Percentiles rank a stretch among this genome's conserved stretches.
Evolutionary conservation across 2,113 vertebrate species (phyloP).

Genomic region (Ptilorrhoa leucosticta): DNA sequence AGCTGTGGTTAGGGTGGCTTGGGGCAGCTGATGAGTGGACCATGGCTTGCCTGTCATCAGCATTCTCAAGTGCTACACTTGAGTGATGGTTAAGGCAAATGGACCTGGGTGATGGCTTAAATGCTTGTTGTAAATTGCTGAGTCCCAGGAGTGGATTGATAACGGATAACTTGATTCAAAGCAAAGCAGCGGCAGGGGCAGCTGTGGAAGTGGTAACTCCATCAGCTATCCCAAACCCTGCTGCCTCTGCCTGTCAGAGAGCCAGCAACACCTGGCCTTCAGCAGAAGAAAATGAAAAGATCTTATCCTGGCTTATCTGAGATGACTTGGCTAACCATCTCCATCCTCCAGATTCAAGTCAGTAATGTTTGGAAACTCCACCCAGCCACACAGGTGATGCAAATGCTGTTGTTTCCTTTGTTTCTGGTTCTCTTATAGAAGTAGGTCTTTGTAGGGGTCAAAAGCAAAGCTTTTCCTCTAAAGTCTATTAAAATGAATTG

Average conservation of each 20-base stretch:
- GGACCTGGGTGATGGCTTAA: neutral
- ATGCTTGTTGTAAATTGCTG: neutral
- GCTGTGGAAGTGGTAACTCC: neutral
- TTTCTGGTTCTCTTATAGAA: neutral
- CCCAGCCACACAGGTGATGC: neutral
- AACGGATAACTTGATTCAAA: neutral
- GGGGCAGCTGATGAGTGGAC: neutral
- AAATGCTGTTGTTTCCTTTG: neutral
- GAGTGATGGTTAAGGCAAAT: neutral
- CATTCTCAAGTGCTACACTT: neutral
- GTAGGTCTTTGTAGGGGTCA: neutral
- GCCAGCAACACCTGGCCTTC: neutral
- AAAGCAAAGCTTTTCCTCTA: slow-evolving; percentile 6
- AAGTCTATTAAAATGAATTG: neutral
- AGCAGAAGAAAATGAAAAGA: neutral
- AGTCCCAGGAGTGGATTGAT: neutral
- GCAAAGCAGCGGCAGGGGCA: neutral
- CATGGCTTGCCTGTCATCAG: neutral
- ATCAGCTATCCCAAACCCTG: neutral
- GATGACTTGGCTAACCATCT: neutral
- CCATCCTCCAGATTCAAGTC: neutral
- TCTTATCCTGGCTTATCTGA: neutral
- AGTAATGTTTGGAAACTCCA: neutral
- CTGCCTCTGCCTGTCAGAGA: neutral
- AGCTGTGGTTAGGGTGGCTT: neutral